A percentile compares a stretch with the other conserved stretches of the same genome.
These are phyloP conservation scores for Drosophila hamatofila DNA, from an alignment of 2,888 invertebrate species.

Conservation along the genomic window DNA sequence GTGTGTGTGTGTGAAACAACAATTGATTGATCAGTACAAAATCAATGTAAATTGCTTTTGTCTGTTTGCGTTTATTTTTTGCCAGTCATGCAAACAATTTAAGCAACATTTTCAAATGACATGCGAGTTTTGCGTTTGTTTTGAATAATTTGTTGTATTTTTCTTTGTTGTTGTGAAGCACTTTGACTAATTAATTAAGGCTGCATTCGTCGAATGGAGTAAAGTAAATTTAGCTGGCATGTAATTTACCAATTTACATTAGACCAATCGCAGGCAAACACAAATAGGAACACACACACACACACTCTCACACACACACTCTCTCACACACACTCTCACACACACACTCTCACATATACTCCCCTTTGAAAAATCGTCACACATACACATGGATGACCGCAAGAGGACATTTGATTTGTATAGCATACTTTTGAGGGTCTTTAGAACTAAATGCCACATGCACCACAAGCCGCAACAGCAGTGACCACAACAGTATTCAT, in stretches of 20 bases:
- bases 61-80: conserved; percentile 10
- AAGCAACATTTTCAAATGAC: conserved; percentile 22
- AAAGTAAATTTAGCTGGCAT: conserved; percentile 32
- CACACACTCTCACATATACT: neutral
- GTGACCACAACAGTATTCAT: conserved; percentile 6
- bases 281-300: neutral
- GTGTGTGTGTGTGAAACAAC: neutral
- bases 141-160: neutral
- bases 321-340: neutral
- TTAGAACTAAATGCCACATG: conserved; percentile 23
- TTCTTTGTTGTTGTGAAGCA: neutral
- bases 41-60: conserved; percentile 6
- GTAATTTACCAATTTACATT: conserved; percentile 54
- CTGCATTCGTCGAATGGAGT: conserved; percentile 19
- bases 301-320: neutral
- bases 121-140: conserved; percentile 13
- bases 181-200: conserved; percentile 48
- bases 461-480: conserved; percentile 5
- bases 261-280: conserved; percentile 12
- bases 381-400: conserved; percentile 21
- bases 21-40: conserved; percentile 16
- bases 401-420: conserved; percentile 38
- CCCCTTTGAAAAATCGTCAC: neutral
- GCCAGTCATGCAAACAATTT: conserved; percentile 21
- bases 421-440: conserved; percentile 46